Conservation (phyloP, 2,113 vertebrate genomes). For the Anoplopoma fimbria region DNA sequence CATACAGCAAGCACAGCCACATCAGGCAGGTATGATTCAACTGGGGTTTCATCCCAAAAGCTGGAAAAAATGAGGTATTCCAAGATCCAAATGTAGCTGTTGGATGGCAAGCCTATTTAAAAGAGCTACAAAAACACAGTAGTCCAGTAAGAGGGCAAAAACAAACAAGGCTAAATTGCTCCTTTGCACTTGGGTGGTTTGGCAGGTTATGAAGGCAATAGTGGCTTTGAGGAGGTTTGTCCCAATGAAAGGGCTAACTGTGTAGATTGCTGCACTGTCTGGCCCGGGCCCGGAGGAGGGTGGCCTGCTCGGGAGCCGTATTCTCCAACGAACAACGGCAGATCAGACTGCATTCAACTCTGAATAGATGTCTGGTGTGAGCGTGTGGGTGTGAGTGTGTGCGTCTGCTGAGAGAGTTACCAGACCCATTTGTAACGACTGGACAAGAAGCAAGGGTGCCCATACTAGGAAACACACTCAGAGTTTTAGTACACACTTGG, state of each 20-base stretch:
- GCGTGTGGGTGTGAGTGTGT: constrained; percentile 37
- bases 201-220: constrained; percentile 79
- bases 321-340: constrained; percentile 65
- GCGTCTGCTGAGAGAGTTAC: constrained; percentile 51
- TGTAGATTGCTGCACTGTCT: constrained; percentile 70
- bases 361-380: constrained; percentile 59
- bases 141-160: constrained; percentile 78
- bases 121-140: constrained; percentile 80
- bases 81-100: constrained; percentile 76
- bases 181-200: constrained; percentile 83
- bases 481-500: constrained; percentile 25
- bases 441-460: constrained; percentile 57
- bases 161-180: constrained; percentile 81
- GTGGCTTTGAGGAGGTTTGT: constrained; percentile 78
- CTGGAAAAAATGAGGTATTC: constrained; percentile 62
- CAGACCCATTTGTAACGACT: constrained; percentile 59
- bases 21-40: constrained; percentile 65
- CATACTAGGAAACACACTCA: constrained; percentile 71
- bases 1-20: constrained; percentile 10
- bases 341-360: constrained; percentile 63
- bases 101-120: constrained; percentile 67
- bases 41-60: constrained; percentile 37
- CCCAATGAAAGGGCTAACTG: constrained; percentile 84
- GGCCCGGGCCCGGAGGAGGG: constrained; percentile 64
- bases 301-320: constrained; percentile 59